Base-by-base conservation (phyloP, 2,797 vertebrate genomes). In the Pangasius sanitwongsei region DNA sequence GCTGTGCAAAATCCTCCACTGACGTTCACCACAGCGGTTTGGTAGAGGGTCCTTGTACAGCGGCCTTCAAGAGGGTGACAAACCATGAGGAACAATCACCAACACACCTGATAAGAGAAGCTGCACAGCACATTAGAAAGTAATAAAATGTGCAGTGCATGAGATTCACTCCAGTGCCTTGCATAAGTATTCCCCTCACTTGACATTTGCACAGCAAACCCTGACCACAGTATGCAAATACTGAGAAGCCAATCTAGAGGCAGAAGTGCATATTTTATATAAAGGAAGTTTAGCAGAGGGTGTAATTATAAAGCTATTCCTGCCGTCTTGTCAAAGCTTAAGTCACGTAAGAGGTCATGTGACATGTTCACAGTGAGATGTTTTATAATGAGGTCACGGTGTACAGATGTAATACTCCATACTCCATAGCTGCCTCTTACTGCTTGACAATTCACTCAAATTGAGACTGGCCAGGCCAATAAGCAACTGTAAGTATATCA, bases 381-480 rank as follows among this genome's bases (percentile, higher is more conserved):
- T 53, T 80, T 93, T 95, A 95, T 93, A 95, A 95, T 92, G 67
- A 78, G 63, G 87, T 25, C 85, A 81, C 44, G 87, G 89, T 83
- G 83, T 83, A 83, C 34, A 86, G 81, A 61, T 87, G 75, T n/a
- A 84, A 57, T 87, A 83, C 88, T 86, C 83, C 80, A 57, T 87
- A 83, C 88, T 86, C 83, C 80, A 88, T n/a, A 55, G 44, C 57
- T 77, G 44, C n/a, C 25, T 80, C 25, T 2, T 41, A 69, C 61
- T 86, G 88, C 85, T 69, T 69, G 48, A 83, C 55, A 86, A 9
- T 57, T 77, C 15, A n/a, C 7, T 8, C 1, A 28, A 20, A 28
- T 74, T 34, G 41, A 63, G 28, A 48, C 57, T 87, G 72, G 25
- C 55, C 12, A 55, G 48, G 15, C 28, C 11, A 83, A 84, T 70